phyloP scores from a whole-genome alignment of 35 echinoderm and acorn worm species.

The Apostichopus japonicus region DNA sequence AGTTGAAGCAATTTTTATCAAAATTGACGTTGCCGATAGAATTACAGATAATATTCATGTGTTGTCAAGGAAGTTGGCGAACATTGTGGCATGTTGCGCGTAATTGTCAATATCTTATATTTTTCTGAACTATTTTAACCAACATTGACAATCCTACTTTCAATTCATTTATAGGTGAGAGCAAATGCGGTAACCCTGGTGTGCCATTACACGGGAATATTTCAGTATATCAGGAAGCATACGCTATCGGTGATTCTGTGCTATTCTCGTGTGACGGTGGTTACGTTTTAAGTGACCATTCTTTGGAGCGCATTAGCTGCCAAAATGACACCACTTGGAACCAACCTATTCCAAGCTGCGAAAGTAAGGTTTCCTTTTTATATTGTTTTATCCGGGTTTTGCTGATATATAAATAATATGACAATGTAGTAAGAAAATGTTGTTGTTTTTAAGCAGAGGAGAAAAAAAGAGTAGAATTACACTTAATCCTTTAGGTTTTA shows the following conservation, averaged over 20 bases:
- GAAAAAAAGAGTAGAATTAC: too few relatives aligned
- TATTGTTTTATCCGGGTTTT: too few relatives aligned
- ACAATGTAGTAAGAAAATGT: too few relatives aligned
- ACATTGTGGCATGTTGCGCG: too few relatives aligned
- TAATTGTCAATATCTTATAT: too few relatives aligned
- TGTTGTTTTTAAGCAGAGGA: too few relatives aligned
- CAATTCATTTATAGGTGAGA: not conserved
- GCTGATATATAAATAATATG: too few relatives aligned
- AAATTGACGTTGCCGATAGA: too few relatives aligned
- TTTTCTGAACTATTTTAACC: not conserved
- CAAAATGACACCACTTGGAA: constrained; percentile 34
- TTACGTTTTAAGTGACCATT: not conserved
- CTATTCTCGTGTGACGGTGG: constrained; percentile 18
- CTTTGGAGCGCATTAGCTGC: not conserved
- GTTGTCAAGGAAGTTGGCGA: too few relatives aligned
- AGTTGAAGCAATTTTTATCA: too few relatives aligned
- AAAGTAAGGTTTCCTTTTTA: not conserved
- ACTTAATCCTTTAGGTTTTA: too few relatives aligned
- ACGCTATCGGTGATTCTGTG: constrained; percentile 5
- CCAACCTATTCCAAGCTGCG: not conserved
- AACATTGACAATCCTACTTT: not conserved
- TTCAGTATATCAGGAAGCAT: not conserved
- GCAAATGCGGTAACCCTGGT: constrained; percentile 18
- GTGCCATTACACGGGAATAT: constrained; percentile 2
- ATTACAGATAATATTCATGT: not conserved